A percentile compares a stretch with the other conserved stretches of the same genome.
Evolutionary conservation across 2,113 vertebrate genomes (phyloP).

Genomic region (Silurus meridionalis): DNA sequence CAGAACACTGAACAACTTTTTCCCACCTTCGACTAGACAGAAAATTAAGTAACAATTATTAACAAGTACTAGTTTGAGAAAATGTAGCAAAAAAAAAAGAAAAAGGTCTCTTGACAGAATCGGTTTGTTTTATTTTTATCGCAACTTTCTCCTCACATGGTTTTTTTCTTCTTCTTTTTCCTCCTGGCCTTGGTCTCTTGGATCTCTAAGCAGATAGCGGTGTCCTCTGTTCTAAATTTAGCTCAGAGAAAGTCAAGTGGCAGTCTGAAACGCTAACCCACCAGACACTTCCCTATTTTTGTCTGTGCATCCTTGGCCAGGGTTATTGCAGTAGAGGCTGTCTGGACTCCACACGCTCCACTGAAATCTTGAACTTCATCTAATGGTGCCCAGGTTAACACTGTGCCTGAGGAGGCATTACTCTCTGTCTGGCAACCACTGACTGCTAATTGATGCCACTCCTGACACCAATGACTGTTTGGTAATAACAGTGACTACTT

Average conservation of each 20-base stretch:
- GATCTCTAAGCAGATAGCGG: constrained; percentile 52
- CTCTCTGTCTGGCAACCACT: neutral
- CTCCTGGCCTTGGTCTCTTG: constrained; percentile 29
- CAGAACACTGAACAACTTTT: neutral
- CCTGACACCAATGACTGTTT: neutral
- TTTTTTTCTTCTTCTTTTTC: neutral
- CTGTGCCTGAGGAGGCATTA: neutral
- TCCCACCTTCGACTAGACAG: neutral
- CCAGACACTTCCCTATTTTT: constrained; percentile 53
- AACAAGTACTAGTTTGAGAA: neutral
- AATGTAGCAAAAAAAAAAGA: neutral
- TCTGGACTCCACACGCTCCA: constrained; percentile 13
- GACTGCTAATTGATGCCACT: neutral
- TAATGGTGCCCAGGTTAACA: neutral
- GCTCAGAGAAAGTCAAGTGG: constrained; percentile 54
- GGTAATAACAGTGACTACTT: neutral
- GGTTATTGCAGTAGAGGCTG: constrained; percentile 40
- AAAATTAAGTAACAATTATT: neutral
- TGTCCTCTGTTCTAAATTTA: constrained; percentile 61
- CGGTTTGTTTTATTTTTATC: neutral
- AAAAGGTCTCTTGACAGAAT: neutral
- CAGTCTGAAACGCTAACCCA: constrained; percentile 46
- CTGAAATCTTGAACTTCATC: neutral
- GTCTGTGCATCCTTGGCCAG: constrained; percentile 37
- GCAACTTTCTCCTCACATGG: neutral